phyloP scores from a whole-genome alignment of 2,888 invertebrate genomes.

The Notocelia uddmanniana region DNA sequence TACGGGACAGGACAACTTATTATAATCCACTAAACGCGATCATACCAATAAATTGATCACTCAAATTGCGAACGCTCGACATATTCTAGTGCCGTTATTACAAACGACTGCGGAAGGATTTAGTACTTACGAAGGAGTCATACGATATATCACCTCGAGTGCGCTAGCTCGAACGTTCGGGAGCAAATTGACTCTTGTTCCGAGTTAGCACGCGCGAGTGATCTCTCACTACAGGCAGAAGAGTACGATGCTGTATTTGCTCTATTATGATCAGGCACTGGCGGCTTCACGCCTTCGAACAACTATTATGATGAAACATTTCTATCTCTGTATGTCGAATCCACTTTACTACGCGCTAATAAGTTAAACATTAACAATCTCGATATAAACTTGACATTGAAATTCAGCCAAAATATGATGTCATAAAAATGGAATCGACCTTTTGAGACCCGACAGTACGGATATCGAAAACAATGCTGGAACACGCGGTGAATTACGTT shows the following conservation, averaged over 20 bases:
- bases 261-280: slow-evolving; percentile 60
- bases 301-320: slow-evolving; percentile 42
- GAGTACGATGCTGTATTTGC: slow-evolving; percentile 51
- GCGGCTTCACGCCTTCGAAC: slow-evolving; percentile 54
- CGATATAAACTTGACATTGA: slow-evolving; percentile 27
- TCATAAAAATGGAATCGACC: slow-evolving; percentile 14
- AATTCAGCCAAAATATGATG: slow-evolving; percentile 29
- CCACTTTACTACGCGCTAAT: slow-evolving; percentile 53
- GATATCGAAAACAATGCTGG: slow-evolving; percentile 9
- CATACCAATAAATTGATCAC: slow-evolving; percentile 31
- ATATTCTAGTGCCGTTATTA: slow-evolving; percentile 39
- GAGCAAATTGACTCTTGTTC: slow-evolving; percentile 13
- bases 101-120: slow-evolving; percentile 31
- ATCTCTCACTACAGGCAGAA: slow-evolving; percentile 48
- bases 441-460: not conserved
- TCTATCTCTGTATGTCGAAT: slow-evolving; percentile 51
- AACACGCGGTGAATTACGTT: slow-evolving; percentile 28
- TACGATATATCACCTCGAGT: slow-evolving; percentile 10
- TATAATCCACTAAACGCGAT: slow-evolving; percentile 38
- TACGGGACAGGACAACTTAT: slow-evolving; percentile 58
- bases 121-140: slow-evolving; percentile 31
- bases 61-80: slow-evolving; percentile 32
- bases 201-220: slow-evolving; percentile 52
- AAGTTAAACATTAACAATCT: slow-evolving; percentile 29
- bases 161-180: slow-evolving; percentile 13